Percentiles rank a stretch among this genome's conserved stretches.
Evolutionary conservation across 2,888 invertebrate genomes (phyloP).

Genomic region (Lycophotia porphyrea): DNA sequence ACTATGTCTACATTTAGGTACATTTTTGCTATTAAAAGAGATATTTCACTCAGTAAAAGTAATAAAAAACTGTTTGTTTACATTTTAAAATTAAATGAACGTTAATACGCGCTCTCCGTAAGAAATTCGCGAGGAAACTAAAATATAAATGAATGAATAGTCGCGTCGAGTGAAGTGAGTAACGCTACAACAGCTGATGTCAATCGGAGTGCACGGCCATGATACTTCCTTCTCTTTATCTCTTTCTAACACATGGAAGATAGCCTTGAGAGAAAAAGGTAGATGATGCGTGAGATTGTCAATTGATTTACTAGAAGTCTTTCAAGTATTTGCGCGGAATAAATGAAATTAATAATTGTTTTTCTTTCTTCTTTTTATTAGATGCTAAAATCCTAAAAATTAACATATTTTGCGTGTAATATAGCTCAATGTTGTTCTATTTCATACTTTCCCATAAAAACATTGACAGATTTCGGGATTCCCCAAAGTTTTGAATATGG

Average conservation of each 20-base stretch:
- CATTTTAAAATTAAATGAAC: slow-evolving; percentile 75
- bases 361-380: neutral
- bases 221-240: slow-evolving; percentile 40
- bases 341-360: slow-evolving; percentile 9
- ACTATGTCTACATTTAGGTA: slow-evolving; percentile 69
- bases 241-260: slow-evolving; percentile 32
- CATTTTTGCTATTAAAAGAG: slow-evolving; percentile 72
- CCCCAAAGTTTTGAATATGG: neutral
- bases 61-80: slow-evolving; percentile 79
- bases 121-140: slow-evolving; percentile 73
- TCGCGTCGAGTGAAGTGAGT: slow-evolving; percentile 62
- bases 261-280: slow-evolving; percentile 35
- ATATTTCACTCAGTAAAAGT: slow-evolving; percentile 73
- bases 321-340: neutral
- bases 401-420: neutral
- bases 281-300: slow-evolving; percentile 22
- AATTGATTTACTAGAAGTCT: slow-evolving; percentile 48
- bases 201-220: slow-evolving; percentile 52
- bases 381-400: neutral
- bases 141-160: slow-evolving; percentile 65
- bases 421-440: neutral
- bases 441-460: neutral
- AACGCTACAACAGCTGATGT: slow-evolving; percentile 65
- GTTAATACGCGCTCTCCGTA: slow-evolving; percentile 46
- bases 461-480: neutral